phyloP scores from a whole-genome alignment of 2,888 invertebrate species.

The Xylocampa areola region DNA sequence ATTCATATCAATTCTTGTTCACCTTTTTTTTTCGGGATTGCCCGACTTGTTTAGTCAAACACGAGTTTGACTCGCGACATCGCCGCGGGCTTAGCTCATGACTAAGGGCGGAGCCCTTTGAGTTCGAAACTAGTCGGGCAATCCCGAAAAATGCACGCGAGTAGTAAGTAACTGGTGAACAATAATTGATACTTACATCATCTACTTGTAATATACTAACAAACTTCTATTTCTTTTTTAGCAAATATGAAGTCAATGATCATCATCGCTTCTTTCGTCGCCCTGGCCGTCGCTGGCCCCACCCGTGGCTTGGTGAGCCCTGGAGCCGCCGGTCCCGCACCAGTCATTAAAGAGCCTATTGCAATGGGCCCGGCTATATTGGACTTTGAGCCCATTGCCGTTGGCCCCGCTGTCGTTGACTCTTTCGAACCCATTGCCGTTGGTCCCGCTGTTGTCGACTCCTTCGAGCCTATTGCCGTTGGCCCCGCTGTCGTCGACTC shows the following conservation, averaged over 20 bases:
- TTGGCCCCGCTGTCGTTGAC: conserved; percentile 43
- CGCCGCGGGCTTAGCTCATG: no score
- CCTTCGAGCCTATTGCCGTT: conserved; percentile 22
- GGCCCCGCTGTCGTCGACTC: conserved; percentile 42
- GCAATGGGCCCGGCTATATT: conserved; percentile 53
- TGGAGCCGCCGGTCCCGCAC: conserved; percentile 37
- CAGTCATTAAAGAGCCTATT: conserved; percentile 12
- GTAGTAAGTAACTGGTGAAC: no score
- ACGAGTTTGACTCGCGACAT: no score
- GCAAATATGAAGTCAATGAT: conserved; percentile 55
- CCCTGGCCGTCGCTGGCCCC: conserved; percentile 58
- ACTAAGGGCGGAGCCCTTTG: no score
- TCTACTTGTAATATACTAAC: neutral
- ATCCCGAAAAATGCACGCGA: no score
- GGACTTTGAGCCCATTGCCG: conserved; percentile 46
- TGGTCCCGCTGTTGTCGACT: conserved; percentile 30
- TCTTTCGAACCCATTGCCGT: neutral
- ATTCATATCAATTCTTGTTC: no score
- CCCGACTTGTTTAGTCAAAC: no score
- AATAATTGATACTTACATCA: neutral
- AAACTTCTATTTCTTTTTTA: conserved; percentile 16
- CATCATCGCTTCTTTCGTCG: conserved; percentile 51
- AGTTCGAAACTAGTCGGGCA: no score
- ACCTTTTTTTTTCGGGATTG: no score
- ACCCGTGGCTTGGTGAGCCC: conserved; percentile 51